phyloP scores from a whole-genome alignment of 2,797 vertebrate genomes.

The Ptychadena robeensis region DNA sequence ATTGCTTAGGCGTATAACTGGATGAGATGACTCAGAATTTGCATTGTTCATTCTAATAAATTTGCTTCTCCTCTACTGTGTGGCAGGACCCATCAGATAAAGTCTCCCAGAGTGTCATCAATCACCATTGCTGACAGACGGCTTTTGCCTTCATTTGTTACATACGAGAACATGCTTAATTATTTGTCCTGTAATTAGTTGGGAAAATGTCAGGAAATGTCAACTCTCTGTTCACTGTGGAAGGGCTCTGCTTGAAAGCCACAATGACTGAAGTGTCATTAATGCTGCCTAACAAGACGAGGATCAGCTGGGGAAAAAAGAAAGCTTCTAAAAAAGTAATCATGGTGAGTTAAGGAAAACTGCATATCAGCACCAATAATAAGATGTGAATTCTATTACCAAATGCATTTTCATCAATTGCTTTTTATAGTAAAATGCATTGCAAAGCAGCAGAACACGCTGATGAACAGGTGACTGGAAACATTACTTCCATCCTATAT shows the following conservation, averaged over 20 bases:
- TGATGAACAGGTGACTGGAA: slow-evolving; percentile 41
- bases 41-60: slow-evolving; percentile 99
- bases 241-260: slow-evolving; percentile 97
- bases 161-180: slow-evolving; percentile 99
- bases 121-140: slow-evolving; percentile 97
- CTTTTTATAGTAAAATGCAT: slow-evolving; percentile 68
- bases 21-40: slow-evolving; percentile 99
- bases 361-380: slow-evolving; percentile 87
- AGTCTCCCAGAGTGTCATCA: slow-evolving; percentile 99
- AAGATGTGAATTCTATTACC: slow-evolving; percentile 94
- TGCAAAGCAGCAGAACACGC: slow-evolving; percentile 33
- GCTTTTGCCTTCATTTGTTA: slow-evolving; percentile 99
- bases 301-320: slow-evolving; percentile 88
- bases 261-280: slow-evolving; percentile 99
- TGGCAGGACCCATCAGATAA: slow-evolving; percentile 99
- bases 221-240: slow-evolving; percentile 97
- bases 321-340: slow-evolving; percentile 94
- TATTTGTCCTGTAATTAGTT: slow-evolving; percentile 99
- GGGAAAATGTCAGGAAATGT: slow-evolving; percentile 99
- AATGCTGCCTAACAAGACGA: slow-evolving; percentile 97
- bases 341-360: slow-evolving; percentile 87
- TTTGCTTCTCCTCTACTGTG: slow-evolving; percentile 91
- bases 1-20: slow-evolving; percentile 99
- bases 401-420: slow-evolving; percentile 81
- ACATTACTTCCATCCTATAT: neutral